These are phyloP conservation scores for Paramisgurnus dabryanus DNA, from an alignment of 2,113 vertebrate genomes.

Conservation along the genomic window DNA sequence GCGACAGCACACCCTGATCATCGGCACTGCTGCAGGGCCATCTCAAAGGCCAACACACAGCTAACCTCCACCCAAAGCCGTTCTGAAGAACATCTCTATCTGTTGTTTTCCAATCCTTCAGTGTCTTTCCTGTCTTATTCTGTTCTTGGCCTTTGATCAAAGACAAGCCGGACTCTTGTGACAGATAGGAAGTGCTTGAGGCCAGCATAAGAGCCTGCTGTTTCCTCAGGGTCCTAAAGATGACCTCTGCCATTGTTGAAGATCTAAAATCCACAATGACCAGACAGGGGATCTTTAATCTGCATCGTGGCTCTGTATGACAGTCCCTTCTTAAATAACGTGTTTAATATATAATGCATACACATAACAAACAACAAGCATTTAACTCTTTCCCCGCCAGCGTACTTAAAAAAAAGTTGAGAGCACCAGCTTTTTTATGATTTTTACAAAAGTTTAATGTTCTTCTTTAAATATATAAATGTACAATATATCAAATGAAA, in stretches of 20 bases:
- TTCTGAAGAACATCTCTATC: background rate
- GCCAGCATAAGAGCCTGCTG: background rate
- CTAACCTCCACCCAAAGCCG: background rate
- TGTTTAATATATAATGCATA: too few relatives aligned
- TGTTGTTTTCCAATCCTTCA: background rate
- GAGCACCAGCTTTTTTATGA: too few relatives aligned
- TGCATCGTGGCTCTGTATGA: too few relatives aligned
- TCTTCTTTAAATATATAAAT: too few relatives aligned
- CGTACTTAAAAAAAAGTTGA: too few relatives aligned
- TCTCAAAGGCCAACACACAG: background rate
- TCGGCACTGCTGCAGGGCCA: background rate
- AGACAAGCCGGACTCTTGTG: background rate
- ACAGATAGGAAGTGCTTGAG: slow-evolving; percentile 15
- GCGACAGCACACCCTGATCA: background rate
- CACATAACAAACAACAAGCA: too few relatives aligned
- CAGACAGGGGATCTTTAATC: background rate
- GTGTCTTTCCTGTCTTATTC: background rate
- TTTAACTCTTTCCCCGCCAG: too few relatives aligned
- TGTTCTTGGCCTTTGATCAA: slow-evolving; percentile 8
- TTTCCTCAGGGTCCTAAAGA: background rate
- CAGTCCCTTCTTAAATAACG: too few relatives aligned
- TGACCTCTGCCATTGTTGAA: background rate
- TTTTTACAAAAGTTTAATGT: too few relatives aligned
- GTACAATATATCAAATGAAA: too few relatives aligned
- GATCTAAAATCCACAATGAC: background rate